Evolutionary conservation across 2,113 vertebrate genomes (phyloP), one percentile per base, ranked within the genome.

Genomic region (Pionites leucogaster): DNA sequence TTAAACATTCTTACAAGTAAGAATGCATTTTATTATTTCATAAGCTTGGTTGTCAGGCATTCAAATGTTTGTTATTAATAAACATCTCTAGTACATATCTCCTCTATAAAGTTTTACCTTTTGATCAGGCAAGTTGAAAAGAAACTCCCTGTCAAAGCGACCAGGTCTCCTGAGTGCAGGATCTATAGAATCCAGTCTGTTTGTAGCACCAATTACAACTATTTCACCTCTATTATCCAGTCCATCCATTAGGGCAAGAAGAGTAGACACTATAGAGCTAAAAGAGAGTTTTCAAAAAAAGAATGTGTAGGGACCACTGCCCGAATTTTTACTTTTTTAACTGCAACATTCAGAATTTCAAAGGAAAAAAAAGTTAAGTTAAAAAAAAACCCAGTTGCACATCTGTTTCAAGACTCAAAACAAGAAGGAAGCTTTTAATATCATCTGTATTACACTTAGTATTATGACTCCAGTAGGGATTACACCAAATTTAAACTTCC

Each of bases 201-300:
- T 99, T 97, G 99, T 99, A 99, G 99, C 99, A 99, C 99, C 99
- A 95, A 99, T 99, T 97, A 99, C 99, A 97, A 99, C 99, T 97
- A 99, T 99, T 99, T 99, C 99, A 84, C 99, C 99, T 93, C 99
- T 98, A 93, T 99, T 99, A 98, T 99, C 99, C 98, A 99, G 98
- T 95, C 99, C 99, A 86, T 99, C 99, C 99, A 99, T 99, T 96
- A 99, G 98, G 68, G 99, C 99, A 98, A 99, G 98, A 82, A 99
- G 98, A 20, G 99, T 99, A 89, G 99, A 99, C 91, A 99, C 99
- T 96, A 99, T 99, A 81, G 99, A 99, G 96, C 99, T 99, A 91
- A 4, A 88, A 86, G 16, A 88, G 55, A 91, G 50, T 88, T 95
- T 96, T 78, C 19, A 63, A 29, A 64, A 63, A 17, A 72, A 62